phyloP scores from a whole-genome alignment of 2,797 vertebrate genomes.

The Spinus pinus region DNA sequence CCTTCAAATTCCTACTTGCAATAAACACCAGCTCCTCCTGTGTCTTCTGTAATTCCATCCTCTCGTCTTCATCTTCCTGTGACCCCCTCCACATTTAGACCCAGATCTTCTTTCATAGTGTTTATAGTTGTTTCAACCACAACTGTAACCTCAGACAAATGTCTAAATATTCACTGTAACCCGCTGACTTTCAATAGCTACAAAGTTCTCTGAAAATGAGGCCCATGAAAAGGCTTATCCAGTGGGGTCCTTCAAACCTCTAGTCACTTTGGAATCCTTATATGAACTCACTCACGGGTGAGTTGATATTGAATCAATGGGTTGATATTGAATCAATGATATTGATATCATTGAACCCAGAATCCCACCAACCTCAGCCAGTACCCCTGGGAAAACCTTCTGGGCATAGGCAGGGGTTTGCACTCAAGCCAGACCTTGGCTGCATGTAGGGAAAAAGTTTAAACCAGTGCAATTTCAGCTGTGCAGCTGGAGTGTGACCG shows the following conservation, averaged over 20 bases:
- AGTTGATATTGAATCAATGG: too few species aligned
- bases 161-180: neutral
- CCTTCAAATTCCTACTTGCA: slow-evolving; percentile 2
- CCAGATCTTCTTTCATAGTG: neutral
- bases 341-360: neutral
- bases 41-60: neutral
- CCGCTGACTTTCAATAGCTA: neutral
- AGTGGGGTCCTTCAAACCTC: neutral
- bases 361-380: neutral
- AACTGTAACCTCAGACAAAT: neutral
- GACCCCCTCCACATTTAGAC: neutral
- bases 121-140: neutral
- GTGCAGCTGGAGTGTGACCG: neutral
- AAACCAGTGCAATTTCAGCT: neutral
- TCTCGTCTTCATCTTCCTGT: neutral
- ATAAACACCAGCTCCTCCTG: slow-evolving; percentile 39
- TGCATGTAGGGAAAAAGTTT: neutral
- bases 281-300: neutral
- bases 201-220: neutral
- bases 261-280: neutral
- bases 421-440: neutral
- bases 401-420: neutral
- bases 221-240: neutral
- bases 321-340: too few species aligned
- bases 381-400: neutral